These are phyloP conservation scores for Oophaga sylvatica DNA, from an alignment of 2,797 vertebrate species.

Conservation along the genomic window DNA sequence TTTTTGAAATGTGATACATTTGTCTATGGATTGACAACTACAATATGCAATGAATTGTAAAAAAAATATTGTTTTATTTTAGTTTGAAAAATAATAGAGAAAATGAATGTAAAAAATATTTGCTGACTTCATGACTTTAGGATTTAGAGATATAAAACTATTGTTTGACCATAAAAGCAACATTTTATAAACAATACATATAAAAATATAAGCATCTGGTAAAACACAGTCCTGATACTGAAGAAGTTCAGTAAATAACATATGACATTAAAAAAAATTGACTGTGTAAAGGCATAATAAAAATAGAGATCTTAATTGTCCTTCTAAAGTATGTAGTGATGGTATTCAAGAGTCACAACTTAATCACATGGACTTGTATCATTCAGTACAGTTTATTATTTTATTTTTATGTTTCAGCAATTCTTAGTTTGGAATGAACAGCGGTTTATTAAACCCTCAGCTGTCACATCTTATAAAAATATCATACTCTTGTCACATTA, in stretches of 20 bases:
- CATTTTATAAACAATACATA: background rate
- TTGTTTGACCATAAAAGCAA: background rate
- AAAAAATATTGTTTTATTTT: slow-evolving; percentile 42
- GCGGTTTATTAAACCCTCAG: background rate
- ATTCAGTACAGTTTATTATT: background rate
- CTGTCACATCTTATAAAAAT: background rate
- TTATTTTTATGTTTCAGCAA: background rate
- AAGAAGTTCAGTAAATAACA: background rate
- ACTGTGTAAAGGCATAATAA: background rate
- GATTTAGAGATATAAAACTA: background rate
- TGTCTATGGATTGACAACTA: slow-evolving; percentile 25
- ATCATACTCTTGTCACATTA: background rate
- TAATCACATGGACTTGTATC: background rate
- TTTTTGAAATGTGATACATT: slow-evolving; percentile 2
- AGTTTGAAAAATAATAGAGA: slow-evolving; percentile 36
- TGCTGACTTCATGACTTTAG: background rate
- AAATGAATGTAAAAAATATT: slow-evolving; percentile 4
- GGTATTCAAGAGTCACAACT: too few relatives aligned
- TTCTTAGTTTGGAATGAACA: background rate
- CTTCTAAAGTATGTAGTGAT: background rate
- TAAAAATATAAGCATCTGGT: background rate
- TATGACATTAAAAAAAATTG: background rate
- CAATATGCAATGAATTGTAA: slow-evolving; percentile 44
- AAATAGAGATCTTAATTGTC: background rate
- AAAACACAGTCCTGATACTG: background rate